Percentiles rank a stretch among this genome's conserved stretches.
Conservation (phyloP, 1,140 invertebrate species). For the Polyergus mexicanus region DNA sequence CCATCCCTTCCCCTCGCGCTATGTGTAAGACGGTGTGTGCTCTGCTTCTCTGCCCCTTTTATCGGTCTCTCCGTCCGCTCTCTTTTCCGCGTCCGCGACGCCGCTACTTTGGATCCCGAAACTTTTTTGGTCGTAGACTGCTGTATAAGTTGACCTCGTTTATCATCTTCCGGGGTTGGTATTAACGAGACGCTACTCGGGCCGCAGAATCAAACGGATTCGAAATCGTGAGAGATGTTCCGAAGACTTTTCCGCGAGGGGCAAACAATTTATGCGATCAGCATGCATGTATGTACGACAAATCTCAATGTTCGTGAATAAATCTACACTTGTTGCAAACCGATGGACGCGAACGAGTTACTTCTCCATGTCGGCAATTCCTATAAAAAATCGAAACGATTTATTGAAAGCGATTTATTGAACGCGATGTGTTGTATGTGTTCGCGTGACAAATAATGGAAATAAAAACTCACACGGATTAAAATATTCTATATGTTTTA, state of each 20-base stretch:
- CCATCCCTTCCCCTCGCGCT: constrained; percentile 8
- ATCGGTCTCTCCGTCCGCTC: constrained; percentile 54
- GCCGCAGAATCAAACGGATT: constrained; percentile 72
- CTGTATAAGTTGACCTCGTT: constrained; percentile 78
- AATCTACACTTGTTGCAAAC: constrained; percentile 72
- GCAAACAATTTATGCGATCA: constrained; percentile 49
- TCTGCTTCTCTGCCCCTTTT: constrained; percentile 53
- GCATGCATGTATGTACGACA: constrained; percentile 21
- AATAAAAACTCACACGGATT: constrained; percentile 4
- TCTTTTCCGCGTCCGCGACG: constrained; percentile 64
- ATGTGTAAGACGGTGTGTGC: background rate
- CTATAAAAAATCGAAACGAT: constrained; percentile 42
- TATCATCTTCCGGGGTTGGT: constrained; percentile 75
- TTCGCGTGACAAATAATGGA: constrained; percentile 33
- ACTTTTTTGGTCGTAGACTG: constrained; percentile 76
- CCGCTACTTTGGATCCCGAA: constrained; percentile 71
- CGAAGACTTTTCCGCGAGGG: constrained; percentile 67
- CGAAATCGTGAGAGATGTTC: constrained; percentile 69
- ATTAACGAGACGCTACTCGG: constrained; percentile 75
- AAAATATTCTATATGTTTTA: background rate
- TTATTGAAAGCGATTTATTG: constrained; percentile 38
- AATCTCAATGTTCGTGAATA: constrained; percentile 50
- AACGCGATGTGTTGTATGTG: background rate
- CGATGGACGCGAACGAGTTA: constrained; percentile 42
- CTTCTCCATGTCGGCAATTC: constrained; percentile 41